Evolutionary conservation across 2,888 invertebrate genomes (phyloP).

Genomic region (Platypus cylindrus): DNA sequence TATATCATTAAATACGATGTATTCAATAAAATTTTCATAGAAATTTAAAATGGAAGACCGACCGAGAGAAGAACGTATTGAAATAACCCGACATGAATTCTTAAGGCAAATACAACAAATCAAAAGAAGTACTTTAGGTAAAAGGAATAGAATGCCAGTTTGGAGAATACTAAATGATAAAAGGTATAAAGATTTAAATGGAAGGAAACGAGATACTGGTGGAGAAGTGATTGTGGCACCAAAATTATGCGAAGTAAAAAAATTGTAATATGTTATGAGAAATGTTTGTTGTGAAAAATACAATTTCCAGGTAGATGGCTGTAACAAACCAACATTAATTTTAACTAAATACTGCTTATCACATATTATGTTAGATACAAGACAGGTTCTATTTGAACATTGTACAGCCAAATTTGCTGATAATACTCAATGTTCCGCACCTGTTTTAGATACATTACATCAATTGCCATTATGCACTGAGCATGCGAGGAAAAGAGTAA

Average conservation of each 20-base stretch:
- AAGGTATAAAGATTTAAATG: conserved; percentile 7
- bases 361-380: conserved; percentile 75
- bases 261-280: not conserved
- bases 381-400: conserved; percentile 60
- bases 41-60: conserved; percentile 33
- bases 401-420: conserved; percentile 71
- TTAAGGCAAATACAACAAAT: conserved; percentile 32
- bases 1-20: conserved; percentile 1
- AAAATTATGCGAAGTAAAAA: conserved; percentile 20
- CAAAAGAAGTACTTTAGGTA: conserved; percentile 36
- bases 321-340: conserved; percentile 46
- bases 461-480: conserved; percentile 77
- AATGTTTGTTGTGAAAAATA: not conserved
- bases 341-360: conserved; percentile 70
- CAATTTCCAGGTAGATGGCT: conserved; percentile 18
- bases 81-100: conserved; percentile 34
- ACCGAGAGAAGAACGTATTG: conserved; percentile 33
- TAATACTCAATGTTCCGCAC: conserved; percentile 65
- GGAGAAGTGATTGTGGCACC: conserved; percentile 19
- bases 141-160: conserved; percentile 25
- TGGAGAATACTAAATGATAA: conserved; percentile 10
- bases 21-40: too few species aligned
- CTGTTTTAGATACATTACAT: conserved; percentile 64
- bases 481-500: conserved; percentile 68
- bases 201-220: conserved; percentile 1